These are phyloP conservation scores for Karalla daura DNA, from an alignment of 2,797 vertebrate genomes.

Conservation along the genomic window DNA sequence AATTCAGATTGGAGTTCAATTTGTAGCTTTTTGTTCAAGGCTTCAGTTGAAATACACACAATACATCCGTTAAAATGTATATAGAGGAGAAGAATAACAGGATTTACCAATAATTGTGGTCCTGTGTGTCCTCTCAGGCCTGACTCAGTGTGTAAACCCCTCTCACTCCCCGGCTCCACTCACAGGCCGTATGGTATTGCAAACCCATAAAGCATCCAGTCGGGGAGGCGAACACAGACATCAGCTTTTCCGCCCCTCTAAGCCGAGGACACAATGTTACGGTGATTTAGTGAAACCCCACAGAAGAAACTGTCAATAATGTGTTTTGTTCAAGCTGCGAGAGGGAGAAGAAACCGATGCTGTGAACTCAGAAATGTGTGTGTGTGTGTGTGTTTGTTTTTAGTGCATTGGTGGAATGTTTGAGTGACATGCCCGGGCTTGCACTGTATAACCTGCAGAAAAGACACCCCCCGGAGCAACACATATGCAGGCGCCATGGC, in stretches of 20 bases:
- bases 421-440: conserved; percentile 57
- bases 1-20: no score
- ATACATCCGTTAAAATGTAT: no score
- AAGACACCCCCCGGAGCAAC: conserved; percentile 22
- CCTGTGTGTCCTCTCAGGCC: conserved; percentile 9
- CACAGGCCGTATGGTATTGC: not conserved
- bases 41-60: no score
- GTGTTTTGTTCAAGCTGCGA: conserved; percentile 4
- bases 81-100: no score
- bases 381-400: not conserved
- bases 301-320: conserved; percentile 5
- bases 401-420: conserved; percentile 47
- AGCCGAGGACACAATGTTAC: conserved; percentile 18
- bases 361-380: conserved; percentile 9
- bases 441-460: conserved; percentile 57
- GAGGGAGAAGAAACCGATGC: not conserved
- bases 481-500: conserved; percentile 9
- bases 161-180: not conserved
- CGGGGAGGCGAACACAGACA: not conserved
- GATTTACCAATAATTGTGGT: no score
- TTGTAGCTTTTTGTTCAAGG: no score
- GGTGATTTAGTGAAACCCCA: conserved; percentile 1
- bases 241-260: not conserved
- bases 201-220: conserved; percentile 5
- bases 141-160: conserved; percentile 16